phyloP scores from a whole-genome alignment of 2,888 invertebrate genomes.

The Heterodera filipjevi region DNA sequence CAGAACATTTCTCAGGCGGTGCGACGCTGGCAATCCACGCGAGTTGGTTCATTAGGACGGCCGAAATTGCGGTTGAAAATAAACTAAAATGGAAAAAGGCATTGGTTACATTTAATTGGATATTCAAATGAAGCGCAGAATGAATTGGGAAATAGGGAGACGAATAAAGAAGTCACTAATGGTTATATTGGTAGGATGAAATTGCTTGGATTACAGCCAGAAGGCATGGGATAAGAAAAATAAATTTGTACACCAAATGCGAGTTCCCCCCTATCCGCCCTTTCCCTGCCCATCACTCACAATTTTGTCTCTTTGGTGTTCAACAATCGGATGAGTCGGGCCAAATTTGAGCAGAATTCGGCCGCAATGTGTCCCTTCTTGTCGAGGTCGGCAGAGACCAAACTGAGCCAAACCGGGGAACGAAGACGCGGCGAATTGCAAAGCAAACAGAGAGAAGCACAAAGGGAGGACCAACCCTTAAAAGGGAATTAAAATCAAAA shows the following conservation, averaged over 20 bases:
- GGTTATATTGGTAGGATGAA: no score
- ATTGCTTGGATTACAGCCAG: no score
- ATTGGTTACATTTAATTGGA: no score
- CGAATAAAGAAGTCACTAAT: no score
- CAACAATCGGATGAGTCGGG: conserved; percentile 44
- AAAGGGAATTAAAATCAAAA: conserved; percentile 12
- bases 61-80: conserved; percentile 55
- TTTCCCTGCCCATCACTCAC: conserved; percentile 31
- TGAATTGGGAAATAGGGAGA: no score
- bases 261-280: no score
- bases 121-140: no score
- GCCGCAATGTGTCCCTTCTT: conserved; percentile 38
- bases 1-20: conserved; percentile 44
- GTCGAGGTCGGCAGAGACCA: conserved; percentile 13
- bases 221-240: no score
- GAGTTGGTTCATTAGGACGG: conserved; percentile 61
- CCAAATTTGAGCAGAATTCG: conserved; percentile 52
- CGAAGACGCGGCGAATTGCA: conserved; percentile 53
- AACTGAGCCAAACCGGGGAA: conserved; percentile 55
- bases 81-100: conserved; percentile 50
- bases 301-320: conserved; percentile 57
- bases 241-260: no score
- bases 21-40: conserved; percentile 63
- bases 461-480: conserved; percentile 51
- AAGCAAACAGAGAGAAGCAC: conserved; percentile 49